phyloP scores from a whole-genome alignment of 2,888 invertebrate genomes.

The Folsomia candida region DNA sequence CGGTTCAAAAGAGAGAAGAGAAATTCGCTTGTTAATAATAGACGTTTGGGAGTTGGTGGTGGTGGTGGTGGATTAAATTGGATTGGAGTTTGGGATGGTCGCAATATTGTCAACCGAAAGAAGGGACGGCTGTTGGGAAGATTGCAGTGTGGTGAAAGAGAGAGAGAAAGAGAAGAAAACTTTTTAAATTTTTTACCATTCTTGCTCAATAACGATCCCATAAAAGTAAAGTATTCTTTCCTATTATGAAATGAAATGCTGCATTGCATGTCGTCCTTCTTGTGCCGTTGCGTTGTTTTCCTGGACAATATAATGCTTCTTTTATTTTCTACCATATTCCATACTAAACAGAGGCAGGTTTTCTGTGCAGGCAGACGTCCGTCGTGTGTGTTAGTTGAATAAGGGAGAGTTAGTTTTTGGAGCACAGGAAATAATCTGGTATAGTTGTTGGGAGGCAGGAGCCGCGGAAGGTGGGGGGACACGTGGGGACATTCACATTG shows the following conservation, averaged over 20 bases:
- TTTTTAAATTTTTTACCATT: constrained; percentile 12
- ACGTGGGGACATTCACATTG: too few relatives aligned
- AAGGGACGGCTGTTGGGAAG: not conserved
- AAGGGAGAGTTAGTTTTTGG: not conserved
- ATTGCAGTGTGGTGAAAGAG: not conserved
- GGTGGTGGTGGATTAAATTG: constrained; percentile 1
- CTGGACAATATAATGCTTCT: too few relatives aligned
- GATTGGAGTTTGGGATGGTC: not conserved
- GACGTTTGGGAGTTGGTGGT: not conserved
- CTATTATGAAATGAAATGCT: not conserved
- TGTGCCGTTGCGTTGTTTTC: not conserved
- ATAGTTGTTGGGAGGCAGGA: too few relatives aligned
- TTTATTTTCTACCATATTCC: not conserved
- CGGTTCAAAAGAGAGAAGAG: not conserved
- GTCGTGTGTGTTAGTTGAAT: too few relatives aligned
- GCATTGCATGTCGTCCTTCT: not conserved
- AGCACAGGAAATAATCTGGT: not conserved
- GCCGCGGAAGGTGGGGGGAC: too few relatives aligned
- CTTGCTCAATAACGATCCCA: not conserved
- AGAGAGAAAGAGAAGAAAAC: not conserved
- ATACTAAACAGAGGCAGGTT: too few relatives aligned
- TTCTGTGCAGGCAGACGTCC: too few relatives aligned
- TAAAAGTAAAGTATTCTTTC: constrained; percentile 1
- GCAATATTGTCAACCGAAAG: too few relatives aligned
- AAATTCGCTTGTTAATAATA: too few relatives aligned